Conservation (phyloP, 2,113 vertebrate species). For the Athene cunicularia region DNA sequence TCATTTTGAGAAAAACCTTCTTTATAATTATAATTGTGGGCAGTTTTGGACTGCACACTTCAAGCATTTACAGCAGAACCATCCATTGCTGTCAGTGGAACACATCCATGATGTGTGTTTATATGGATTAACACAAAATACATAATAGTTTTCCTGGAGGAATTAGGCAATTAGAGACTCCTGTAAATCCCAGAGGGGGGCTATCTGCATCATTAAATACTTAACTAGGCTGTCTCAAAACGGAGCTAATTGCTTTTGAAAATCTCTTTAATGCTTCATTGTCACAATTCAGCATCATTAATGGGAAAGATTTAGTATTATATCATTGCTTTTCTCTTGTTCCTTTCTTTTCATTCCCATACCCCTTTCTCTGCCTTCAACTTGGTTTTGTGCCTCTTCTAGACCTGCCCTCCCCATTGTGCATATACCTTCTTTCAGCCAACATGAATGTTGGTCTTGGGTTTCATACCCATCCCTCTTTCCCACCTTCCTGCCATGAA, state of each 20-base stretch:
- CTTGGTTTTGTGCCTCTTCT: not conserved
- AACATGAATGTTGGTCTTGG: not conserved
- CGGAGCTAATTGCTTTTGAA: conserved; percentile 10
- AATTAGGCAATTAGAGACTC: not conserved
- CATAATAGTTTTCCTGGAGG: not conserved
- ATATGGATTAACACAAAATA: not conserved
- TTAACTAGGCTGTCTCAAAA: conserved; percentile 14
- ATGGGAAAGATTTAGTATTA: not conserved
- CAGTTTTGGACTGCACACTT: not conserved
- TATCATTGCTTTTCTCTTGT: not conserved
- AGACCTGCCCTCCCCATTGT: not conserved
- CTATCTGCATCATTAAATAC: conserved; percentile 30
- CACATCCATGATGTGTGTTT: not conserved
- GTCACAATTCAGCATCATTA: conserved; percentile 7
- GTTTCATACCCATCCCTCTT: not conserved
- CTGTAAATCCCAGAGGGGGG: not conserved
- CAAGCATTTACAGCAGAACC: not conserved
- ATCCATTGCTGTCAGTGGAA: not conserved
- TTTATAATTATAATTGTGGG: not conserved
- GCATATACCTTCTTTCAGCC: not conserved
- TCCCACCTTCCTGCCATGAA: not conserved
- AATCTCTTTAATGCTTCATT: conserved; percentile 5
- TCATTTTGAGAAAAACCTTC: not conserved
- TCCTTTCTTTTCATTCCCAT: not conserved
- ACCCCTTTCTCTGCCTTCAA: not conserved